Conservation (phyloP, 2,797 vertebrate species). For the Prionace glauca region DNA sequence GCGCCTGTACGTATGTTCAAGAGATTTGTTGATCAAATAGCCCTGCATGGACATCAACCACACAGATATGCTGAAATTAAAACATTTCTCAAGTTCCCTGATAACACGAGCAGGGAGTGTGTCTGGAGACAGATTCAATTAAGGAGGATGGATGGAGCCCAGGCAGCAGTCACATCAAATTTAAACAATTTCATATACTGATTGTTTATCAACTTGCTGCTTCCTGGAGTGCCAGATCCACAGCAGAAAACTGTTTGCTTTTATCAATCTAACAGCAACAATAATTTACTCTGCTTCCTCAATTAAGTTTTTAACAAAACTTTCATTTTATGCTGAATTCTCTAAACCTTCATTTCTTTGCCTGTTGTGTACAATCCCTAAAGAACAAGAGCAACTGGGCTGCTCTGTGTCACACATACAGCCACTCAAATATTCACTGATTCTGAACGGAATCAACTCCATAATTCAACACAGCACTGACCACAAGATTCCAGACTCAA, state of each 20-base stretch:
- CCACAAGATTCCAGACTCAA: not conserved
- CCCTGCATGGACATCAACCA: not conserved
- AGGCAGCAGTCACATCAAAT: slow-evolving; percentile 15
- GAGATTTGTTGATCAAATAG: slow-evolving; percentile 29
- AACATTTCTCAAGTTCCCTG: not conserved
- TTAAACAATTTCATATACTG: not conserved
- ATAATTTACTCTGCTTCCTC: slow-evolving; percentile 5
- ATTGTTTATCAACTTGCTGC: not conserved
- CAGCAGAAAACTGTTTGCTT: not conserved
- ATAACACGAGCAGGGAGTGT: slow-evolving; percentile 15
- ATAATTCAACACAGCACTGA: not conserved
- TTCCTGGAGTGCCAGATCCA: not conserved
- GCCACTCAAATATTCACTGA: not conserved
- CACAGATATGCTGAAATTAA: slow-evolving; percentile 24
- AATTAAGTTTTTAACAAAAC: not conserved
- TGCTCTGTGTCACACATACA: not conserved
- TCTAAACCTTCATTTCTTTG: not conserved
- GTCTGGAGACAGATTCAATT: slow-evolving; percentile 33
- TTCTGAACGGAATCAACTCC: not conserved
- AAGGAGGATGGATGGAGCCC: slow-evolving; percentile 6
- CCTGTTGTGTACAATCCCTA: not conserved
- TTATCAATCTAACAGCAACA: not conserved
- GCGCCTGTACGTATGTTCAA: not conserved
- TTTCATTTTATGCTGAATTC: not conserved
- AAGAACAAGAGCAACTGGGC: not conserved